Evolutionary conservation across 2,113 vertebrate species (phyloP).

Genomic region (Otis tarda): DNA sequence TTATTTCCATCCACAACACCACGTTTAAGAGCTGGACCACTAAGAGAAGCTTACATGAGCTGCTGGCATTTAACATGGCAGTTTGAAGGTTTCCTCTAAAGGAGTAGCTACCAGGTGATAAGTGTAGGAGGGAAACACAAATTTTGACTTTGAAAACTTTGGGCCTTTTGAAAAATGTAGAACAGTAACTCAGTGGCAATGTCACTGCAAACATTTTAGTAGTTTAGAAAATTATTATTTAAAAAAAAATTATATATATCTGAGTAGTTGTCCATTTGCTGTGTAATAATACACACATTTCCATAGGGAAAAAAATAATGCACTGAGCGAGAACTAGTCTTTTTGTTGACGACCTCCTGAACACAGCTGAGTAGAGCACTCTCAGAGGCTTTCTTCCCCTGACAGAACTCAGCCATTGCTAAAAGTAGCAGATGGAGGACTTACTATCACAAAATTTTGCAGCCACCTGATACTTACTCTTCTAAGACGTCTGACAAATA

Average conservation of each 20-base stretch:
- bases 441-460: neutral
- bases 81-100: neutral
- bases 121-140: neutral
- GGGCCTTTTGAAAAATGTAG: neutral
- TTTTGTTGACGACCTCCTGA: neutral
- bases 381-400: neutral
- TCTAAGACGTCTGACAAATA: neutral
- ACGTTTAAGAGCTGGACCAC: neutral
- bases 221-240: neutral
- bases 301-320: neutral
- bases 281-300: neutral
- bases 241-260: neutral
- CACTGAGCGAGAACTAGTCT: neutral
- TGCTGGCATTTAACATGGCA: neutral
- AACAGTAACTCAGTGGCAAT: neutral
- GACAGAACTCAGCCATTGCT: neutral
- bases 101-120: rapidly evolving
- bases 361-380: neutral
- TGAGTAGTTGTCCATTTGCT: neutral
- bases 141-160: neutral
- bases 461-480: neutral
- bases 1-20: neutral
- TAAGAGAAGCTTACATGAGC: neutral
- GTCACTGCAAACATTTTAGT: neutral
- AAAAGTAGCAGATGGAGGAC: neutral